phyloP scores from a whole-genome alignment of 2,888 invertebrate genomes.

The Mellilla xanthometata region DNA sequence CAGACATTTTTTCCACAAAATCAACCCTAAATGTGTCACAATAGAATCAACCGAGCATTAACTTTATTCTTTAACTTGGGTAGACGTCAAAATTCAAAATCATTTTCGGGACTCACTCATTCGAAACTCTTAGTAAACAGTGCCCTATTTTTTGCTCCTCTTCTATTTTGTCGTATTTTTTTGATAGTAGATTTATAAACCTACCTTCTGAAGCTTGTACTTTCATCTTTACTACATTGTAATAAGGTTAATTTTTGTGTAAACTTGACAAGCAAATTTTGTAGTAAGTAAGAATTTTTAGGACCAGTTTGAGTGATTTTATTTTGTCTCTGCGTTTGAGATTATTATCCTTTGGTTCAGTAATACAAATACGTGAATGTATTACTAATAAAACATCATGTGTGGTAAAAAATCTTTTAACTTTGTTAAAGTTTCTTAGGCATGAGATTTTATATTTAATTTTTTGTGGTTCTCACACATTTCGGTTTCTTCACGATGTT shows the following conservation, averaged over 20 bases:
- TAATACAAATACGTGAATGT: constrained; percentile 21
- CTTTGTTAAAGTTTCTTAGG: no score
- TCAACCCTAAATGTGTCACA: constrained; percentile 10
- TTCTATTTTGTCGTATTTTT: constrained; percentile 20
- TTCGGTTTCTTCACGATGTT: no score
- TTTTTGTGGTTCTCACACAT: no score
- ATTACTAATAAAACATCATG: constrained; percentile 20
- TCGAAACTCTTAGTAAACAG: constrained; percentile 23
- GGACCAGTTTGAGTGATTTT: constrained; percentile 23
- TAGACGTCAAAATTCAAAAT: constrained; percentile 18
- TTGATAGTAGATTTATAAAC: constrained; percentile 9
- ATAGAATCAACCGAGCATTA: constrained; percentile 18
- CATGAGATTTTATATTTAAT: no score
- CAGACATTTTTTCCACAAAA: constrained; percentile 4
- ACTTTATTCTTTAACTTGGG: constrained; percentile 15
- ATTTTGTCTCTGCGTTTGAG: constrained; percentile 21
- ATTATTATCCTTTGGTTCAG: constrained; percentile 21
- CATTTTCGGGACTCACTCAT: constrained; percentile 23
- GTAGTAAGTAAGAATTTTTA: constrained; percentile 15
- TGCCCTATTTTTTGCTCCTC: constrained; percentile 23
- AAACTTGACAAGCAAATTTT: not conserved
- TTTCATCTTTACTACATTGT: not conserved
- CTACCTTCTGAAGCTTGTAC: not conserved
- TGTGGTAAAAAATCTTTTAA: constrained; percentile 7
- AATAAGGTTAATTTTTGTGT: constrained; percentile 3